Conservation (phyloP, 2,797 vertebrate genomes). For the Sebastes hubbsi region DNA sequence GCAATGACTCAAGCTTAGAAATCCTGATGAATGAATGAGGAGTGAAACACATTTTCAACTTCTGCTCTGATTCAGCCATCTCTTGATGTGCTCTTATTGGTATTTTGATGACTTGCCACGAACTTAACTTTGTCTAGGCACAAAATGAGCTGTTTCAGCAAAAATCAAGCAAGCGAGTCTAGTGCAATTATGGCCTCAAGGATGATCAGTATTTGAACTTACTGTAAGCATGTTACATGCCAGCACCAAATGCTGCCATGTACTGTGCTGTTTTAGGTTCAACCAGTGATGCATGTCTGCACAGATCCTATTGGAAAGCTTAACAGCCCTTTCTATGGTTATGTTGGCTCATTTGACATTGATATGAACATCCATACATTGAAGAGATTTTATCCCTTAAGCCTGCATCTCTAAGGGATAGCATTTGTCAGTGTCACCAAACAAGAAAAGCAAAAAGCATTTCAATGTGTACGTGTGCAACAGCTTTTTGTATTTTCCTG, state of each 20-base stretch:
- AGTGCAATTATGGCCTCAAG: not conserved
- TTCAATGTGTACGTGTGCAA: not conserved
- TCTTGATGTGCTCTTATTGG: not conserved
- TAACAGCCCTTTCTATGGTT: not conserved
- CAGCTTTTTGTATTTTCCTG: not conserved
- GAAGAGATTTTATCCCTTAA: not conserved
- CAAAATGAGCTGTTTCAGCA: not conserved
- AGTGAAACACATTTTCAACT: not conserved
- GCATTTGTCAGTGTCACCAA: not conserved
- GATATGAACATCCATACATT: not conserved
- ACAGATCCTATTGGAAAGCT: not conserved
- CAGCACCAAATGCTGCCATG: not conserved
- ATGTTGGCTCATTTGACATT: not conserved
- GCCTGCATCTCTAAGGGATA: not conserved
- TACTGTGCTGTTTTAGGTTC: not conserved
- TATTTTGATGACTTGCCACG: not conserved
- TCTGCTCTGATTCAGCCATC: not conserved
- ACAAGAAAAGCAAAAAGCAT: not conserved
- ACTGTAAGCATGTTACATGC: not conserved
- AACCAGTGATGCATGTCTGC: not conserved
- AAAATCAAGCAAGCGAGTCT: not conserved
- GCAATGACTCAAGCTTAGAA: slow-evolving; percentile 24
- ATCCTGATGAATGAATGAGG: not conserved
- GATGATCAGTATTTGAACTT: not conserved
- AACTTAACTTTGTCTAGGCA: not conserved